Conservation (phyloP, 2,797 vertebrate species). For the Gobio occitaniae region DNA sequence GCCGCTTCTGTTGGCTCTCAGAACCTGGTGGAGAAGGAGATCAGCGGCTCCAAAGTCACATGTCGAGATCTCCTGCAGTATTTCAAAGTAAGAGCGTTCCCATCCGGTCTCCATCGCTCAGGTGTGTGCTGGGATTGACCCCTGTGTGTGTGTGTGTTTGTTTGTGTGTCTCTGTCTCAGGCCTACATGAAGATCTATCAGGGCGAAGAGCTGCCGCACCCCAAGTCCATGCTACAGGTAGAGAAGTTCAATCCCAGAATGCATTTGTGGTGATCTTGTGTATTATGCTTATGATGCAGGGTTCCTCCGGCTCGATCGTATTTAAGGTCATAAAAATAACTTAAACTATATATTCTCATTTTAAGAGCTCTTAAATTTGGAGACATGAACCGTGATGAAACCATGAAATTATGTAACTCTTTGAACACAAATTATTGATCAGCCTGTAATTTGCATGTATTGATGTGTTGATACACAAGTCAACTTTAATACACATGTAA, state of each 20-base stretch:
- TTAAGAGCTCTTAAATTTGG: too few species aligned
- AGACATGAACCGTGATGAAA: too few species aligned
- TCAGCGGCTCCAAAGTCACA: conserved; percentile 87
- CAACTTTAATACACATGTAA: too few species aligned
- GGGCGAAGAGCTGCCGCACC: conserved; percentile 68
- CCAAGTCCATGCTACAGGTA: conserved; percentile 89
- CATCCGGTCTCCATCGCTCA: fast-evolving
- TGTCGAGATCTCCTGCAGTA: conserved; percentile 91
- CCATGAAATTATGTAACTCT: too few species aligned
- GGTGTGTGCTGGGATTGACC: background rate
- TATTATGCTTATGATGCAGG: background rate
- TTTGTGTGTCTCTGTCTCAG: conserved; percentile 66
- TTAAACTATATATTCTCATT: too few species aligned
- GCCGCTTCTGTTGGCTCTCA: conserved; percentile 83
- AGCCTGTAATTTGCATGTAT: too few species aligned
- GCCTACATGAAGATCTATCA: conserved; percentile 91
- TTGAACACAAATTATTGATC: too few species aligned
- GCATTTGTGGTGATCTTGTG: background rate
- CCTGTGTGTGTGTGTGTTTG: background rate
- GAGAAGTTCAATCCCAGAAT: background rate
- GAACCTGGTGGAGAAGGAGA: conserved; percentile 89
- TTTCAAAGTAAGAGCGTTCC: conserved; percentile 80
- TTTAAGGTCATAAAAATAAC: background rate
- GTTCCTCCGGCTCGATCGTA: background rate
- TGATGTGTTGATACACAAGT: too few species aligned